phyloP scores from a whole-genome alignment of 2,113 vertebrate species.

The Macquaria australasica region DNA sequence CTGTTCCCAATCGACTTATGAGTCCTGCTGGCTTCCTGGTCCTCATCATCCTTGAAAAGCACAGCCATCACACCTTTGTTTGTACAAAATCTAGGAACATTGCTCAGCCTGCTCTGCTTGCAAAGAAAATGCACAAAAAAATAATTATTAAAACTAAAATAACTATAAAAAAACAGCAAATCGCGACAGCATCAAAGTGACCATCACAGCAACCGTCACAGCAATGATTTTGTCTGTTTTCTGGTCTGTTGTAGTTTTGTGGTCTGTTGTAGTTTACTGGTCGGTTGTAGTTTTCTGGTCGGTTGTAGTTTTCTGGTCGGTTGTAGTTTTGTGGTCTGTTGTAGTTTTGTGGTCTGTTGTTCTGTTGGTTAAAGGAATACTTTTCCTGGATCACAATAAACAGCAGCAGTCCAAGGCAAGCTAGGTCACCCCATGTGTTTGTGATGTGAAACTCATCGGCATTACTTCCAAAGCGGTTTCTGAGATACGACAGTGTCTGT shows the following conservation, averaged over 20 bases:
- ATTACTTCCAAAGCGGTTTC: conserved; percentile 42
- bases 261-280: too few relatives aligned
- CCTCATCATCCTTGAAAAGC: conserved; percentile 27
- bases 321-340: too few relatives aligned
- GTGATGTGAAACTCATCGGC: conserved; percentile 27
- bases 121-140: neutral
- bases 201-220: too few relatives aligned
- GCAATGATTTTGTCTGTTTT: neutral
- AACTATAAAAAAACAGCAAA: neutral
- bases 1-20: conserved; percentile 2
- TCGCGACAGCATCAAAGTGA: neutral
- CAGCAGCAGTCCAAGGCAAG: conserved; percentile 68
- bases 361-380: too few relatives aligned
- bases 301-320: too few relatives aligned
- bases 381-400: conserved; percentile 66
- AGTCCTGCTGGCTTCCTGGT: neutral
- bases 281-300: too few relatives aligned
- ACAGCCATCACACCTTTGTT: conserved; percentile 28
- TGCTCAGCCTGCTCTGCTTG: neutral
- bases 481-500: conserved; percentile 32
- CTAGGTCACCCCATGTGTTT: conserved; percentile 57
- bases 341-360: too few relatives aligned
- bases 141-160: neutral
- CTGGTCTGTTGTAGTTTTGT: neutral
- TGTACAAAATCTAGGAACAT: conserved; percentile 5